Conservation (phyloP, 2,888 invertebrate species). For the Bembecia ichneumoniformis region DNA sequence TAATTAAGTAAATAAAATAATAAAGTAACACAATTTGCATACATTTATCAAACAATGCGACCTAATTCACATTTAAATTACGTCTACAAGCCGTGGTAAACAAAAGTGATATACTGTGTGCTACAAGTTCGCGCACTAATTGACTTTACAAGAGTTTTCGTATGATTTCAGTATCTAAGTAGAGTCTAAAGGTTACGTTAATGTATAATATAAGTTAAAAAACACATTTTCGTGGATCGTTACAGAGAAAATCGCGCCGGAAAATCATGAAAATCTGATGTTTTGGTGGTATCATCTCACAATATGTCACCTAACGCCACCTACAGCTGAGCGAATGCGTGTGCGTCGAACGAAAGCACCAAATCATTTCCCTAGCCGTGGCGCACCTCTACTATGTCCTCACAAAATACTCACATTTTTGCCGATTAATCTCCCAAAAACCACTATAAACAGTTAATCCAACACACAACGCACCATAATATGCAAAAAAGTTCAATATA, state of each 20-base stretch:
- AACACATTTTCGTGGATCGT: constrained; percentile 36
- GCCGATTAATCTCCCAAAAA: constrained; percentile 62
- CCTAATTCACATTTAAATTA: constrained; percentile 36
- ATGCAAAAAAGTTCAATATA: constrained; percentile 73
- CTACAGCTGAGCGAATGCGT: constrained; percentile 71
- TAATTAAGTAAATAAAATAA: not conserved
- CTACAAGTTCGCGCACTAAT: constrained; percentile 56
- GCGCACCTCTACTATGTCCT: constrained; percentile 71
- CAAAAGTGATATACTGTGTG: constrained; percentile 43
- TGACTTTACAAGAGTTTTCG: constrained; percentile 28
- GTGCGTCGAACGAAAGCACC: constrained; percentile 73
- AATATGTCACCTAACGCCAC: constrained; percentile 66
- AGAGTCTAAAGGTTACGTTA: not conserved
- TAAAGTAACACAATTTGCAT: not conserved
- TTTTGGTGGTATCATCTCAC: constrained; percentile 55
- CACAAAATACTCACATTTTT: constrained; percentile 69
- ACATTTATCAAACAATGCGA: not conserved
- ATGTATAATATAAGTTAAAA: constrained; percentile 6
- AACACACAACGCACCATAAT: constrained; percentile 69
- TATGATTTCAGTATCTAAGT: constrained; percentile 11
- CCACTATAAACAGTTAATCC: constrained; percentile 63
- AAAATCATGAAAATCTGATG: constrained; percentile 70
- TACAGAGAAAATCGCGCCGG: constrained; percentile 60
- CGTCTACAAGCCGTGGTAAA: constrained; percentile 43
- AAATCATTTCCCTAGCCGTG: constrained; percentile 74